phyloP scores from a whole-genome alignment of 2,888 invertebrate species.

The Labia minor region DNA sequence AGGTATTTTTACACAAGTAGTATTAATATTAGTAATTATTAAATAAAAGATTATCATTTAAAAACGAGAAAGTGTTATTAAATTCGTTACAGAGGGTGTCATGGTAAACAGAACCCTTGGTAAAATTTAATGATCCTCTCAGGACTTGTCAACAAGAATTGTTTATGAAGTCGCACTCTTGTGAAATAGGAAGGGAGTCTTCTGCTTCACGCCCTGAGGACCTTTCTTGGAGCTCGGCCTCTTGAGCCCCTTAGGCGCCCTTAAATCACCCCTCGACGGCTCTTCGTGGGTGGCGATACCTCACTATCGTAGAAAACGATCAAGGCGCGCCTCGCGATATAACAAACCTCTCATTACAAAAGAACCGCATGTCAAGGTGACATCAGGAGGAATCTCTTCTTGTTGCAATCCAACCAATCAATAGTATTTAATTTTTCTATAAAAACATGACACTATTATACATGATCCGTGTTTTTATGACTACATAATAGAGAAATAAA shows the following conservation, averaged over 20 bases:
- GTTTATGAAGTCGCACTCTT: background rate
- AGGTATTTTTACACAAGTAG: no score
- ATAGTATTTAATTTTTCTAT: no score
- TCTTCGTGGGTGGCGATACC: slow-evolving; percentile 6
- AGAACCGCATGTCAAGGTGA: background rate
- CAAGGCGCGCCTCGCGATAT: background rate
- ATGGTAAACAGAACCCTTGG: background rate
- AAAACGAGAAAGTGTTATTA: no score
- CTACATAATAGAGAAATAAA: no score
- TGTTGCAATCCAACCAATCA: no score
- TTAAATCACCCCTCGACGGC: background rate
- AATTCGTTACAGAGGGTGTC: no score
- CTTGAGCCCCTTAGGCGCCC: background rate
- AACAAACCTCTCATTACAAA: background rate
- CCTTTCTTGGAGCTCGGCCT: background rate
- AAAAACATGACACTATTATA: no score
- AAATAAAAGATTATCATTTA: no score
- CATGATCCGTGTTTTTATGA: no score
- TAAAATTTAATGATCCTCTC: background rate
- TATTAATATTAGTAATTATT: no score
- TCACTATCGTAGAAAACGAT: background rate
- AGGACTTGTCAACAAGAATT: background rate
- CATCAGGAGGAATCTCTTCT: background rate
- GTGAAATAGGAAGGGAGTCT: background rate
- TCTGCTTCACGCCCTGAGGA: background rate